Base-by-base conservation (phyloP, 2,113 vertebrate species). In the Calyptomena viridis region DNA sequence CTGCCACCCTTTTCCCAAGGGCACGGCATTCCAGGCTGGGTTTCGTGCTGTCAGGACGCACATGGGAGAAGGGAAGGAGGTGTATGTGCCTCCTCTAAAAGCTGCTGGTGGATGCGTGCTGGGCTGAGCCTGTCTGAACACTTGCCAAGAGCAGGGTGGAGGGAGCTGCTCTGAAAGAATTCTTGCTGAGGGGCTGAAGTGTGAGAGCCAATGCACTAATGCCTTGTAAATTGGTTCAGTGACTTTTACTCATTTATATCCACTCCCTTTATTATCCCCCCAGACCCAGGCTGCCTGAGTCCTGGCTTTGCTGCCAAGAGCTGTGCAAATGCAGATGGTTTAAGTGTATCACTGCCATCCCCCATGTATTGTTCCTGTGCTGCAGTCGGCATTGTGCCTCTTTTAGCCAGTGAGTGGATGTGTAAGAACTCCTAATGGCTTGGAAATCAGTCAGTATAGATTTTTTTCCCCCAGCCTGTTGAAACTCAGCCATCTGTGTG, bases 151-250 rank as follows among this genome's bases (percentile, higher is more conserved):
- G 78, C 46, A 67, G 96, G 78, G 72, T 90, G 87, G 75, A 86
- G 87, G 66, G 82, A 88, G 63, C 93, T 90, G 49, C 60, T 84
- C 35, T 60, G 64, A 79, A 94, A 84, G 72, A 78, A 81, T 94
- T 72, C 83, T 77, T 90, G 94, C 79, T 86, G 72, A 77, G 68
- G 94, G 90, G 56, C 20, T 84, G 82, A 30, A 89, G 85, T 74
- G 62, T 56, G 63, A 64, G 47, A 90, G 94, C 93, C 95, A 95
- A 68, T 33, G 85, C 92, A 81, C 92, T 92, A 93, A 95, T 93
- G 95, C 94, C 85, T 95, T 81, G 56, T 91, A 96, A 94, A 97
- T 90, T 89, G 95, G 79, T 88, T 96, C 93, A 92, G 88, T 96
- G 95, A 90, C 88, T 96, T 92, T 95, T 90, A 84, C 66, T 95